Evolutionary conservation across 2,113 vertebrate species (phyloP), one percentile per base, ranked within the genome.

Genomic region (Cricetomys ansorgei): DNA sequence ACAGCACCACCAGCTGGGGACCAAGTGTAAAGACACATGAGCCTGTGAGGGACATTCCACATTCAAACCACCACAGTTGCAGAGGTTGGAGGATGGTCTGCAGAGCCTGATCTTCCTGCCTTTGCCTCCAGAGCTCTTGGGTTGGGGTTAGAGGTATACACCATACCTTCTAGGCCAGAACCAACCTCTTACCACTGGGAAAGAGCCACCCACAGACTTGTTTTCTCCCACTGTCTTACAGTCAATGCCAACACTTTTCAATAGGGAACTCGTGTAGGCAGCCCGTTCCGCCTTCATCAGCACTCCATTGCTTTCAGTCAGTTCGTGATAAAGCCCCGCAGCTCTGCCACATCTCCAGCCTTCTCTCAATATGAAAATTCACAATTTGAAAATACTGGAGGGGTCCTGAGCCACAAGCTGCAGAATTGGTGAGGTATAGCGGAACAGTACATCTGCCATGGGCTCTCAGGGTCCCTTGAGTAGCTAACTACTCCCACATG

Each of bases 331-430:
- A 89, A 87, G 25, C 34, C 37, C 9, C 65, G n/a, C 29, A n/a
- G 72, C 76, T 55, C 91, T 75, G 50, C 59, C 48, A 53, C n/a
- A 43, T 94, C 43, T 27, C n/a, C 57, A 69, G 70, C 3, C 6
- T 31, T 5, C 77, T 93, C 77, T 87, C 86, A 95, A 50, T 88
- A 89, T 25, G 77, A 57, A 88, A 27, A 89, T 69, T 43, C 75
- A 40, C 53, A 75, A 64, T 67, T 77, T 55, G 67, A 94, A 86
- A 53, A 94, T 55, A 16, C 43, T 75, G 21, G 7, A 59, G 65
- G 77, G 70, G 13, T 37, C 77, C 84, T 79, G 86, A 95, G 67
- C 23, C 53, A 57, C 0, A 0, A 69, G 50, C 48, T 31, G 73
- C 34, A 34, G 77, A 81, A 50, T 77, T 31, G 31, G 50, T 50